Conservation (phyloP, 1,140 invertebrate genomes). For the Heliconius himera region DNA sequence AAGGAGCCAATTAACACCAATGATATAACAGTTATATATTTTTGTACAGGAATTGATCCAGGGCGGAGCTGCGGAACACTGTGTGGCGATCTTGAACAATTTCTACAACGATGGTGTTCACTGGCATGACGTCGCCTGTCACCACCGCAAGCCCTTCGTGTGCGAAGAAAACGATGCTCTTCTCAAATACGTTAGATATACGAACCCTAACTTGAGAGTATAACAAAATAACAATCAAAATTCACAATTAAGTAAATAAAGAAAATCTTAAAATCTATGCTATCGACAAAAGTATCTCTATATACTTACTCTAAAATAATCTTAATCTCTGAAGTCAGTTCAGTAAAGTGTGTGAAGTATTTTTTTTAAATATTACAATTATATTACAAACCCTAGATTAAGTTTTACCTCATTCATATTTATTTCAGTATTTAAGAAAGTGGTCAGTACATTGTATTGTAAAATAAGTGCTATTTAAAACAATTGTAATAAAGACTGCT, state of each 20-base stretch:
- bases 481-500: slow-evolving; percentile 61
- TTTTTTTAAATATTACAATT: not conserved
- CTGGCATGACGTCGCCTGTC: slow-evolving; percentile 93
- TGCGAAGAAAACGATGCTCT: slow-evolving; percentile 92
- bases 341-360: not conserved
- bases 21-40: not conserved
- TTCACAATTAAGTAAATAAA: not conserved
- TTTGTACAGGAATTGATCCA: slow-evolving; percentile 85
- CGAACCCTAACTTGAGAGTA: slow-evolving; percentile 87
- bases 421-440: slow-evolving; percentile 60
- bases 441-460: slow-evolving; percentile 35
- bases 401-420: slow-evolving; percentile 65
- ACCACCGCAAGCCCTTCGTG: slow-evolving; percentile 91
- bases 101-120: slow-evolving; percentile 94
- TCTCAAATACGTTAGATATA: slow-evolving; percentile 90
- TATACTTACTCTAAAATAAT: not conserved
- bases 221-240: slow-evolving; percentile 60
- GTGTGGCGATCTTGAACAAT: slow-evolving; percentile 90
- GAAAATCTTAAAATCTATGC: not conserved
- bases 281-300: not conserved
- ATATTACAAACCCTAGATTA: not conserved
- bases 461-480: slow-evolving; percentile 55
- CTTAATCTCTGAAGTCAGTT: no score
- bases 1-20: not conserved
- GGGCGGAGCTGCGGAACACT: slow-evolving; percentile 90